Conservation (phyloP, 2,797 vertebrate genomes). For the Onychomys leucogaster region DNA sequence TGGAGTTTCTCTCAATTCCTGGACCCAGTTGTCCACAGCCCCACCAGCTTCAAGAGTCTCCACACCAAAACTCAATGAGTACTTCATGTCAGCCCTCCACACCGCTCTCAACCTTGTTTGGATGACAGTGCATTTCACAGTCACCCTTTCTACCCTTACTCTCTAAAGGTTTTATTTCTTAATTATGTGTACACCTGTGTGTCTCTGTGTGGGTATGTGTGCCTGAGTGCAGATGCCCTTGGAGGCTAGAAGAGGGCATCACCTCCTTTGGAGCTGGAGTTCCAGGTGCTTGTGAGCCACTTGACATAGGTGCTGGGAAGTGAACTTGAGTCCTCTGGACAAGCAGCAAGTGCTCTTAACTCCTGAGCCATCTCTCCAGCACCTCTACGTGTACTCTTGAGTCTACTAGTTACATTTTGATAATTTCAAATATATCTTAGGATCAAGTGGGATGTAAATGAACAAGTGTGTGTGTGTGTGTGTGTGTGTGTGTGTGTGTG, state of each 20-base stretch:
- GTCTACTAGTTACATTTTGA: background rate
- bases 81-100: background rate
- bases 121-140: background rate
- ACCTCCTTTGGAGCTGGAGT: background rate
- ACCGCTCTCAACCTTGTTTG: background rate
- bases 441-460: background rate
- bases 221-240: background rate
- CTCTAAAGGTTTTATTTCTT: background rate
- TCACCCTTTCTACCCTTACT: background rate
- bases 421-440: conserved; percentile 51
- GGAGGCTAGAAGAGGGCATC: background rate
- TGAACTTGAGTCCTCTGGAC: background rate
- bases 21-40: background rate
- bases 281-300: background rate
- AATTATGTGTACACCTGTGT: background rate
- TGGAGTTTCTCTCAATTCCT: background rate
- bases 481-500: background rate
- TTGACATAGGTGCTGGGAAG: background rate
- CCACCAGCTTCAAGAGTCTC: background rate
- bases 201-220: background rate
- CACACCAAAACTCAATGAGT: background rate
- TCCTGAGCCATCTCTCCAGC: background rate
- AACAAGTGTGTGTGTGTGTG: background rate
- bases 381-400: background rate
- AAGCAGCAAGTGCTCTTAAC: background rate